Evolutionary conservation across 2,888 invertebrate species (phyloP).

Genomic region (Drosophila longiperda): DNA sequence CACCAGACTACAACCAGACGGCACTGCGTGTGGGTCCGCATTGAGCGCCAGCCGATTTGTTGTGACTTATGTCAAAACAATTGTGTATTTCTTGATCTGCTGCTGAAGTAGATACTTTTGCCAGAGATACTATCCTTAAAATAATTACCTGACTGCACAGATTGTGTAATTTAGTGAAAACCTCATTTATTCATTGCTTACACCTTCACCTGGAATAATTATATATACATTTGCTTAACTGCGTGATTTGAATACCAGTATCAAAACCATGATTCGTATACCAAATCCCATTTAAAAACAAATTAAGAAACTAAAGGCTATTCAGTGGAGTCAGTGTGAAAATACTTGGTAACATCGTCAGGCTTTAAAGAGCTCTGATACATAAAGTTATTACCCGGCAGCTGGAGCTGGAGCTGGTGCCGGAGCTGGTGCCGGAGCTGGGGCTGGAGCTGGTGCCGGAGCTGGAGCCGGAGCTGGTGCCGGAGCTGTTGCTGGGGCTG

Average conservation of each 20-base stretch:
- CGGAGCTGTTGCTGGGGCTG: conserved; percentile 6
- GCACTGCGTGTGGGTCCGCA: conserved; percentile 72
- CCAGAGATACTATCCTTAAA: conserved; percentile 3
- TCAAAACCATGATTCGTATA: conserved; percentile 40
- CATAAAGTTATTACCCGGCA: not conserved
- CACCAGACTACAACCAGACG: conserved; percentile 35
- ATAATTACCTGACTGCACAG: conserved; percentile 18
- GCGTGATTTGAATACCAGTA: not conserved
- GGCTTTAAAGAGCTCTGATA: not conserved
- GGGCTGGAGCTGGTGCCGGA: not conserved
- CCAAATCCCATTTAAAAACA: conserved; percentile 41
- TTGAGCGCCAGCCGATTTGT: conserved; percentile 76
- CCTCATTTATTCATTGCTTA: conserved; percentile 1
- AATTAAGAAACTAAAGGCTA: not conserved
- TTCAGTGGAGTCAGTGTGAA: not conserved
- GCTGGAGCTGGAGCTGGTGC: not conserved
- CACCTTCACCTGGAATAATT: conserved; percentile 13
- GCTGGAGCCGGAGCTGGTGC: not conserved
- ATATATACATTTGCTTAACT: not conserved
- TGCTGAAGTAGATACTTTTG: conserved; percentile 21
- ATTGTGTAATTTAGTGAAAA: not conserved
- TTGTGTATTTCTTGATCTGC: conserved; percentile 49
- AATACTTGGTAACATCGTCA: not conserved
- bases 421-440: not conserved
- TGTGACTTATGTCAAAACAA: conserved; percentile 78